These are phyloP conservation scores for Pseudachorutes palmiensis DNA, from an alignment of 1,140 invertebrate genomes.

Conservation along the genomic window DNA sequence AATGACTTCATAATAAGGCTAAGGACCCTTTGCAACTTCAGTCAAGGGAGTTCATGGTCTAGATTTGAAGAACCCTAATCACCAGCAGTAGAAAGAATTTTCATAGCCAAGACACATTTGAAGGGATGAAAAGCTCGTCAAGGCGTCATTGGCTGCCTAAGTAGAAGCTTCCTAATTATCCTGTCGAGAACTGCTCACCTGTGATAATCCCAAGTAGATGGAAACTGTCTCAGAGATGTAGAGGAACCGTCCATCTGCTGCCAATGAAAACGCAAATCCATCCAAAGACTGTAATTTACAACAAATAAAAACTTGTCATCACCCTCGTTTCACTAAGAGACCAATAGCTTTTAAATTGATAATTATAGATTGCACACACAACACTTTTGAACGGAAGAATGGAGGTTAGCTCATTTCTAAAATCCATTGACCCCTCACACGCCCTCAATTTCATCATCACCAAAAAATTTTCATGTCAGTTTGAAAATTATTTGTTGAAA, in stretches of 20 bases:
- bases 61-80: neutral
- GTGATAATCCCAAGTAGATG: slow-evolving; percentile 95
- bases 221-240: slow-evolving; percentile 99
- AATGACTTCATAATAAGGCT: too few species aligned
- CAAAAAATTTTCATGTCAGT: neutral
- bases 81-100: neutral
- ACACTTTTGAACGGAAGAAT: neutral
- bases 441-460: neutral
- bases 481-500: too few species aligned
- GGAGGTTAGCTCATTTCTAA: neutral
- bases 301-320: slow-evolving; percentile 8
- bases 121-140: neutral
- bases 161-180: slow-evolving; percentile 24
- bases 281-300: slow-evolving; percentile 72
- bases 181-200: slow-evolving; percentile 55
- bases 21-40: too few species aligned
- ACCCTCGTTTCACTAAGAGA: neutral
- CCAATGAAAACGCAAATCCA: slow-evolving; percentile 89
- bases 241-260: slow-evolving; percentile 89
- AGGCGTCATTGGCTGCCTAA: neutral
- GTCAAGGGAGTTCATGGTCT: neutral
- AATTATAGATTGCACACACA: neutral
- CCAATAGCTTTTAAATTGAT: neutral
- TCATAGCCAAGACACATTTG: neutral
- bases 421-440: neutral